Evolutionary conservation across 2,113 vertebrate species (phyloP).

Genomic region (Polypterus senegalus): DNA sequence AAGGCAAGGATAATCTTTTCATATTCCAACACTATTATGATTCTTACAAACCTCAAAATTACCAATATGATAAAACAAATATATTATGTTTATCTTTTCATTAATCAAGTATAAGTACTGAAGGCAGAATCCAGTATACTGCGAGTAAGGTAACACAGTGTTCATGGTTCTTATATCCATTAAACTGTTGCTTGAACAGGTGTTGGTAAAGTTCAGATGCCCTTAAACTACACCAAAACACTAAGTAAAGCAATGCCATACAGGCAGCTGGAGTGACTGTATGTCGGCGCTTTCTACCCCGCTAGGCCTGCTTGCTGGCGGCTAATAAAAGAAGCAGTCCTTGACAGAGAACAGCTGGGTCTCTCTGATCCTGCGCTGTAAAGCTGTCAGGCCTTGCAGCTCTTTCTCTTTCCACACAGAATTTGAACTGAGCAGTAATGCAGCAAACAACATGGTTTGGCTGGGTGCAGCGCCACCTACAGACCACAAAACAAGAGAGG

Average conservation of each 20-base stretch:
- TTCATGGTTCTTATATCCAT: not conserved
- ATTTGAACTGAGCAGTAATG: too few relatives aligned
- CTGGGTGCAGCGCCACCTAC: too few relatives aligned
- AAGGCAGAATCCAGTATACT: too few relatives aligned
- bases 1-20: too few relatives aligned
- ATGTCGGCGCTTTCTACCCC: slow-evolving; percentile 14
- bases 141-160: too few relatives aligned
- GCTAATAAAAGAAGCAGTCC: slow-evolving; percentile 50
- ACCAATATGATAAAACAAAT: too few relatives aligned
- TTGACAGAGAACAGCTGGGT: slow-evolving; percentile 51
- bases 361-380: slow-evolving; percentile 34
- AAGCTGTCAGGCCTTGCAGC: slow-evolving; percentile 20
- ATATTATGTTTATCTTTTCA: too few relatives aligned
- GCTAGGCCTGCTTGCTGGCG: slow-evolving; percentile 30
- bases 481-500: too few relatives aligned
- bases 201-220: slow-evolving; percentile 21
- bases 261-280: slow-evolving; percentile 44
- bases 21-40: too few relatives aligned
- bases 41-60: too few relatives aligned
- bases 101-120: too few relatives aligned
- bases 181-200: slow-evolving; percentile 5
- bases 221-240: slow-evolving; percentile 36
- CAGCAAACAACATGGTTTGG: too few relatives aligned
- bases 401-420: not conserved
- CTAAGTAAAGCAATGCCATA: slow-evolving; percentile 18